Conservation (phyloP, 2,113 vertebrate species). For the Hippoglossus stenolepis region DNA sequence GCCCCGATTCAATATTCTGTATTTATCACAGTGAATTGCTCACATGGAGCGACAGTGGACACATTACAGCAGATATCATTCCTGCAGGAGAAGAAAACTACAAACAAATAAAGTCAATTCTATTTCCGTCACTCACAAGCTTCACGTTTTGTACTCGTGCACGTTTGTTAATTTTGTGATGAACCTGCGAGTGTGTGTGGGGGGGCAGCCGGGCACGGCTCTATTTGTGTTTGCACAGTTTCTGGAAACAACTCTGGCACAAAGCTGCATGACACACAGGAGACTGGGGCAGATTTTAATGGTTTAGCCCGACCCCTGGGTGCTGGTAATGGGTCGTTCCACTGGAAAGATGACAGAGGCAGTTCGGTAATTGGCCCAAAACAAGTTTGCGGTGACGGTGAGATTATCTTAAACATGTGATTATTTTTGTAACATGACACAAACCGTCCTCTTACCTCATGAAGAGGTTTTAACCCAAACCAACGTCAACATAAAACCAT, state of each 20-base stretch:
- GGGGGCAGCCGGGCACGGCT: not conserved
- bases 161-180: not conserved
- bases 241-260: not conserved
- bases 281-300: not conserved
- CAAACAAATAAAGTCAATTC: not conserved
- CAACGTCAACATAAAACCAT: too few species aligned
- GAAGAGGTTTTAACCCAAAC: not conserved
- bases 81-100: too few species aligned
- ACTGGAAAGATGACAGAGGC: not conserved
- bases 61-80: not conserved
- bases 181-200: not conserved
- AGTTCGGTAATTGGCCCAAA: not conserved
- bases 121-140: not conserved
- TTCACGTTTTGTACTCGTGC: too few species aligned
- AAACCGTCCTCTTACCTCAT: not conserved
- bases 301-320: not conserved
- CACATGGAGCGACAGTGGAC: not conserved
- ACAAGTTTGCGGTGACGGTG: too few species aligned
- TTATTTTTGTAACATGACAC: too few species aligned
- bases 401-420: too few species aligned
- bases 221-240: not conserved
- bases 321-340: not conserved
- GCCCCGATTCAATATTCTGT: slow-evolving; percentile 45
- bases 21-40: slow-evolving; percentile 50
- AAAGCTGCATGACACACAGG: not conserved